Base-by-base conservation (phyloP, 2,888 invertebrate genomes). In the Colletes collaris region DNA sequence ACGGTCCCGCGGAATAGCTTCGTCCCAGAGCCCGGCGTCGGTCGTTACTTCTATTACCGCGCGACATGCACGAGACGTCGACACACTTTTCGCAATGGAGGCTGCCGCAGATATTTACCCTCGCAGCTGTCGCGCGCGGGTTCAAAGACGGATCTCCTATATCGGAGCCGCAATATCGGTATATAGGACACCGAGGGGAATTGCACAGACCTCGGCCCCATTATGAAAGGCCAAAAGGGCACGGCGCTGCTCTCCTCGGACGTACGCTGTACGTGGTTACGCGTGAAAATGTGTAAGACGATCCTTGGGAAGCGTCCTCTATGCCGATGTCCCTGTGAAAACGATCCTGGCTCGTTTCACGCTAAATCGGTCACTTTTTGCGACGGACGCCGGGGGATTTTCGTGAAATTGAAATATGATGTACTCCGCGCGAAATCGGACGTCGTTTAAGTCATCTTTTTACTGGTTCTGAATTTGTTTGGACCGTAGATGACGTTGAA, bases 211-310 rank as follows among this genome's bases (percentile, higher is more conserved):
- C 83, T 85, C 85, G 82, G 72, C 72, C 71, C 60, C 64, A 67
- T 74, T 76, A 67, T 69, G 68, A 78, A 85, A 80, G 76, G 74
- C 81, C 81, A 77, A 77, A 77, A 83, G 80, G 77, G 70, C 77
- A 71, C n/a, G 46, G 37, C 16, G 50, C 19, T 6, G 10, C 40
- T 2, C 11, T 10, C 0, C 5, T n/a, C 11, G 16, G 19, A n/a
- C 19, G 16, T 44, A 40, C 40, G 5, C 5, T 5, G 44, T 16
- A 46, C 27, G 44, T 40, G 49, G 19, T 37, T 65, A 13, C 65
- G 44, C 46, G 59, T 3, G 67, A 60, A 13, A 72, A 59, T 37
- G 55, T 35, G 71, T 10, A 6, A 4, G 35, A 27, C 10, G 49
- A 64, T 49, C 46, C 16, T 19, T 11, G 27, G 8, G 37, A 37